Conservation (phyloP, 2,797 vertebrate species). For the Prunella strophiata region DNA sequence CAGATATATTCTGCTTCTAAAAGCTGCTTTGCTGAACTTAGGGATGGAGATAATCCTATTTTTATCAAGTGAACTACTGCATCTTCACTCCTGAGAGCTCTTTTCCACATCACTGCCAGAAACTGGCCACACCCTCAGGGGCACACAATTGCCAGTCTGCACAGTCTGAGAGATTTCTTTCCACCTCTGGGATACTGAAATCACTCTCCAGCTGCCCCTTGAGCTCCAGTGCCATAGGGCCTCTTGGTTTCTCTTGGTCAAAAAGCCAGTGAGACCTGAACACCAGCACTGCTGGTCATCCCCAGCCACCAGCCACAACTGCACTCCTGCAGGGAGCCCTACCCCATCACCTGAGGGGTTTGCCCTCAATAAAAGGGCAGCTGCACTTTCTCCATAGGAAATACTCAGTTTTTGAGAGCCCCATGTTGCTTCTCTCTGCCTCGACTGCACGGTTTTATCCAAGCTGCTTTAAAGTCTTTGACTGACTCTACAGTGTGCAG, state of each 20-base stretch:
- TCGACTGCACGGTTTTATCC: accelerated
- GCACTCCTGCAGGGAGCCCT: not conserved
- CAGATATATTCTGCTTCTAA: not conserved
- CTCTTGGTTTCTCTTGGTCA: not conserved
- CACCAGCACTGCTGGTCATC: not conserved
- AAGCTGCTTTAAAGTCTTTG: not conserved
- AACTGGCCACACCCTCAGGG: not conserved
- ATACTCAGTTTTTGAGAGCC: not conserved
- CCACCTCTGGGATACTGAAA: accelerated
- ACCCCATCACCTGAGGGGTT: not conserved
- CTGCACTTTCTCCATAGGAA: not conserved
- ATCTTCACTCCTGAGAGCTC: not conserved
- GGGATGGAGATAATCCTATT: not conserved
- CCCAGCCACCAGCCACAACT: not conserved
- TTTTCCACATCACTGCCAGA: not conserved
- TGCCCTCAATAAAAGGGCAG: not conserved
- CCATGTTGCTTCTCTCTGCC: not conserved
- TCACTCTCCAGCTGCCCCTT: not conserved
- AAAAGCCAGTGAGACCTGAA: not conserved
- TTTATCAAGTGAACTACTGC: not conserved
- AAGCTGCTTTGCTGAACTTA: not conserved
- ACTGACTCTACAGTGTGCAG: not conserved
- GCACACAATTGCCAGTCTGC: not conserved
- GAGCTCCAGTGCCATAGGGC: not conserved
- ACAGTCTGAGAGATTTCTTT: not conserved